phyloP scores from a whole-genome alignment of 2,888 invertebrate species.

The Urechis unicinctus region DNA sequence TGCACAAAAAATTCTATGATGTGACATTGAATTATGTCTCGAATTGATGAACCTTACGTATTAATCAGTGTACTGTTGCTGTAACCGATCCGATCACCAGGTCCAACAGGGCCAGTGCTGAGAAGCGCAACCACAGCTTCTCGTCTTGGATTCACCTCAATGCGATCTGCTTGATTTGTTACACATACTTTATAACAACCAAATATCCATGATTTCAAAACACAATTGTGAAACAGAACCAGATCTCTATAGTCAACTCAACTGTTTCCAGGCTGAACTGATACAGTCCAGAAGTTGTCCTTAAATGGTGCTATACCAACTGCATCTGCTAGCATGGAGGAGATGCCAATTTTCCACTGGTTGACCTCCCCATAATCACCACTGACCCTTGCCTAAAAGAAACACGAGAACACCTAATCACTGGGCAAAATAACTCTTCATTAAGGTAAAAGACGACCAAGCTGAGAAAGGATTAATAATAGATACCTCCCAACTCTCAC shows the following conservation, averaged over 20 bases:
- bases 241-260: conserved; percentile 26
- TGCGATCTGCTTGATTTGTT: too few species aligned
- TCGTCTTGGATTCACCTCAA: conserved; percentile 26
- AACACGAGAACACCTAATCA: too few species aligned
- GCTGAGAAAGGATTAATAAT: too few species aligned
- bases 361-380: conserved; percentile 26
- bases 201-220: too few species aligned
- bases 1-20: too few species aligned
- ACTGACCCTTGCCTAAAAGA: conserved; percentile 33
- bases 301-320: conserved; percentile 34
- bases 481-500: too few species aligned
- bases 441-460: too few species aligned
- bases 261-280: conserved; percentile 27
- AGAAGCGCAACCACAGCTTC: conserved; percentile 26
- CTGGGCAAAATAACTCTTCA: too few species aligned
- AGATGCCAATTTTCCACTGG: conserved; percentile 35
- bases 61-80: conserved; percentile 25
- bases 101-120: conserved; percentile 31
- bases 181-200: too few species aligned
- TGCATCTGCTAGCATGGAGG: conserved; percentile 31
- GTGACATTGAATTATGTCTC: too few species aligned
- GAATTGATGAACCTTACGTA: conserved; percentile 26
- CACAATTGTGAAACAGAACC: too few species aligned
- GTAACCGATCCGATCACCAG: conserved; percentile 28
- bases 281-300: conserved; percentile 37